Evolutionary conservation across 2,888 invertebrate genomes (phyloP).

Genomic region (Drosophila lutescens): DNA sequence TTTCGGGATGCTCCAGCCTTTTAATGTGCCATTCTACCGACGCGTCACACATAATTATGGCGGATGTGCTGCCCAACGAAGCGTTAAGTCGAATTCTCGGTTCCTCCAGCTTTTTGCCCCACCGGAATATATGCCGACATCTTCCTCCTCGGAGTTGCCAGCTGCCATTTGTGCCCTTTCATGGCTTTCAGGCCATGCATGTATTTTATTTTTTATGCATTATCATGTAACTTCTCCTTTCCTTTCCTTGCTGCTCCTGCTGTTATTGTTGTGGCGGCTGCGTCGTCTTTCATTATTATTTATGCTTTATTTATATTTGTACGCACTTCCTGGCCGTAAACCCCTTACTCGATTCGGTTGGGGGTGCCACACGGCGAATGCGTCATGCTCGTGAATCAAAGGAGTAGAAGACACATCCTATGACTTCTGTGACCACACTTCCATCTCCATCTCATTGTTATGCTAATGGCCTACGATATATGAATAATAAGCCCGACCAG

Average conservation of each 20-base stretch:
- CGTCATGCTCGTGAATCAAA: slow-evolving; percentile 61
- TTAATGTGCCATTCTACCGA: slow-evolving; percentile 73
- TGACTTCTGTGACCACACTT: slow-evolving; percentile 39
- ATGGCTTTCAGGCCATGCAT: slow-evolving; percentile 60
- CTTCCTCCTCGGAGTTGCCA: slow-evolving; percentile 26
- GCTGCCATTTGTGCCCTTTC: slow-evolving; percentile 64
- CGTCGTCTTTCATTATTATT: slow-evolving; percentile 77
- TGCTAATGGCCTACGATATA: slow-evolving; percentile 80
- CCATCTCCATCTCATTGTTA: slow-evolving; percentile 62
- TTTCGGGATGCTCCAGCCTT: slow-evolving; percentile 25
- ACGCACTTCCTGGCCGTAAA: slow-evolving; percentile 75
- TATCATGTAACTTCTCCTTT: slow-evolving; percentile 59
- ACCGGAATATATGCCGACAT: not conserved
- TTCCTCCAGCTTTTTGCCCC: slow-evolving; percentile 28
- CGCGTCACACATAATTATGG: slow-evolving; percentile 80
- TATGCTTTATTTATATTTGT: slow-evolving; percentile 77
- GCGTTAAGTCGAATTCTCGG: slow-evolving; percentile 78
- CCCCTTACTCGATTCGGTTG: slow-evolving; percentile 11
- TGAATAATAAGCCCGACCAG: slow-evolving; percentile 67
- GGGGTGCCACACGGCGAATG: slow-evolving; percentile 63
- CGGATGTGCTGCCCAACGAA: slow-evolving; percentile 79
- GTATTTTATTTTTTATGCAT: slow-evolving; percentile 79
- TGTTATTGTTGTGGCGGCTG: slow-evolving; percentile 32
- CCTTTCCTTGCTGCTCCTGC: slow-evolving; percentile 5
- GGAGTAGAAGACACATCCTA: slow-evolving; percentile 42